These are phyloP conservation scores for Clamator glandarius DNA, from an alignment of 2,797 vertebrate genomes.

Conservation along the genomic window DNA sequence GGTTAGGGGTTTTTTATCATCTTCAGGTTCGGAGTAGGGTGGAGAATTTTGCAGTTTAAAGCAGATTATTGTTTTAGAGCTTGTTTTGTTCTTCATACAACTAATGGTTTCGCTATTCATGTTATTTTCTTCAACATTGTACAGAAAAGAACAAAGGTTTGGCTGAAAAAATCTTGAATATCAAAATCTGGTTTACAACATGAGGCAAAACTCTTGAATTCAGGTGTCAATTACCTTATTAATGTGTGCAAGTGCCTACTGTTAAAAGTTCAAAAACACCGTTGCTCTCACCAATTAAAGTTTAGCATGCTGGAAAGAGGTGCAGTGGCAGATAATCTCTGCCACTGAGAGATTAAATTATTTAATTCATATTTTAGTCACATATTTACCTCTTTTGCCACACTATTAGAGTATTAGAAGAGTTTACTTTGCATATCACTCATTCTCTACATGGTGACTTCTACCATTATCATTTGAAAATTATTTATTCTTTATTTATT, in stretches of 20 bases:
- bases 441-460: neutral
- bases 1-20: neutral
- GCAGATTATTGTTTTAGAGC: neutral
- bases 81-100: neutral
- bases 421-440: neutral
- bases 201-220: conserved; percentile 6
- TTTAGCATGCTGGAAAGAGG: neutral
- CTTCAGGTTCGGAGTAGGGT: neutral
- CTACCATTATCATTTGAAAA: neutral
- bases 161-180: neutral
- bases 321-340: neutral
- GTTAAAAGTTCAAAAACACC: neutral
- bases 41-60: neutral
- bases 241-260: neutral
- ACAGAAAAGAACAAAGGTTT: neutral
- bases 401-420: neutral
- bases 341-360: neutral
- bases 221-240: conserved; percentile 12
- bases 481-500: neutral
- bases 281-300: conserved; percentile 6
- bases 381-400: neutral
- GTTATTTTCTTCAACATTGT: neutral
- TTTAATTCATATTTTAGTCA: neutral
- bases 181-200: conserved; percentile 13
- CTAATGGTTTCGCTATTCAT: neutral